These are phyloP conservation scores for Lucilia cuprina DNA, from an alignment of 1,140 invertebrate species.

Conservation along the genomic window DNA sequence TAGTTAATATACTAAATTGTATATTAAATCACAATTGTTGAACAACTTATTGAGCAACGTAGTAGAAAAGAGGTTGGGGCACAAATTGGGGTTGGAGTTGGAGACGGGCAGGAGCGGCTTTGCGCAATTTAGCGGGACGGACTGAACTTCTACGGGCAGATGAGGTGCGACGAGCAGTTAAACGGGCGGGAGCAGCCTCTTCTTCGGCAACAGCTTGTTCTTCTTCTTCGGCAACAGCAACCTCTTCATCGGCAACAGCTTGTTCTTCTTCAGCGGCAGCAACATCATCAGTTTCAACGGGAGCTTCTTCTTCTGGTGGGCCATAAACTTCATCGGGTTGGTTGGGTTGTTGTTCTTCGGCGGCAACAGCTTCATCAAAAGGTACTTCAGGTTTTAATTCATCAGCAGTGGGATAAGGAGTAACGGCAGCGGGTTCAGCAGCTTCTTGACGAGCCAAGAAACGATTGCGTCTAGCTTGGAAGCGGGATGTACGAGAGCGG, in stretches of 20 bases:
- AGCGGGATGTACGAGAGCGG: slow-evolving; percentile 21
- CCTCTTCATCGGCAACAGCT: neutral
- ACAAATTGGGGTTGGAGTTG: slow-evolving; percentile 25
- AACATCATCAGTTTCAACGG: slow-evolving; percentile 33
- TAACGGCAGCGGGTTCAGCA: slow-evolving; percentile 47
- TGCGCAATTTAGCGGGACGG: slow-evolving; percentile 18
- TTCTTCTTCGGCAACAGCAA: neutral
- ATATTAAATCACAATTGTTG: neutral
- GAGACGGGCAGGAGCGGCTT: slow-evolving; percentile 21
- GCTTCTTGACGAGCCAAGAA: slow-evolving; percentile 53
- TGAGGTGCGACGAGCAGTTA: neutral
- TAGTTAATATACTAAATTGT: neutral
- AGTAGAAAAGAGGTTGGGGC: slow-evolving; percentile 22
- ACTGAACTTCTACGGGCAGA: slow-evolving; percentile 12
- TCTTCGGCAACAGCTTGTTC: slow-evolving; percentile 4
- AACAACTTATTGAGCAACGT: neutral
- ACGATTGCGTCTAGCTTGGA: slow-evolving; percentile 40
- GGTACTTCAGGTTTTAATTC: slow-evolving; percentile 58
- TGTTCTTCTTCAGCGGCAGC: slow-evolving; percentile 28
- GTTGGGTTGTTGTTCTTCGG: slow-evolving; percentile 12
- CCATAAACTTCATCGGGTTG: slow-evolving; percentile 52
- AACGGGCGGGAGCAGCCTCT: neutral
- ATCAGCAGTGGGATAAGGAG: slow-evolving; percentile 56
- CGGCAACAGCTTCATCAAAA: slow-evolving; percentile 52
- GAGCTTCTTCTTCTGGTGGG: slow-evolving; percentile 46